Conservation (phyloP, 2,797 vertebrate genomes). For the Leuciscus waleckii region DNA sequence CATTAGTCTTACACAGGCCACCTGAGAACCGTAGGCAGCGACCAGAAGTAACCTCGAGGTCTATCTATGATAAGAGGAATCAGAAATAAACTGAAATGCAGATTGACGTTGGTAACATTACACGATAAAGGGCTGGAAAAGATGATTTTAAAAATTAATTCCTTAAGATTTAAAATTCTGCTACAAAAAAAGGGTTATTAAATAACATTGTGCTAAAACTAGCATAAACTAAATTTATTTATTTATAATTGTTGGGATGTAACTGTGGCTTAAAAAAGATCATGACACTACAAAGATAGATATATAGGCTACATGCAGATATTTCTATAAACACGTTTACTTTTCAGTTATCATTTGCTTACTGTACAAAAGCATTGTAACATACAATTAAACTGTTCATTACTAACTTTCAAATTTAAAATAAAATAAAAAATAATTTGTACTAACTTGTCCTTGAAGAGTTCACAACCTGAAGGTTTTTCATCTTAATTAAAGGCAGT, state of each 20-base stretch:
- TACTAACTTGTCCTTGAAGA: neutral
- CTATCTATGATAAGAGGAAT: neutral
- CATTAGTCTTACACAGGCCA: constrained; percentile 25
- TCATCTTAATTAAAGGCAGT: neutral
- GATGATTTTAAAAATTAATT: neutral
- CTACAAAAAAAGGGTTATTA: neutral
- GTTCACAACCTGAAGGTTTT: neutral
- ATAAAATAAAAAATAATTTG: neutral
- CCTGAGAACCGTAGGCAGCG: neutral
- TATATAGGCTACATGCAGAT: neutral
- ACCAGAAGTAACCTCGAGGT: constrained; percentile 20
- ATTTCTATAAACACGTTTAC: neutral
- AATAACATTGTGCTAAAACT: neutral
- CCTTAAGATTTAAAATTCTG: neutral
- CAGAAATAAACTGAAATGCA: neutral
- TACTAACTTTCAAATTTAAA: too few species aligned
- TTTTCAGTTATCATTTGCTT: neutral
- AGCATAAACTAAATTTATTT: neutral
- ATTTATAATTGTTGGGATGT: neutral
- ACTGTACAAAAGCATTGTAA: neutral
- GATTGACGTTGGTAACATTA: neutral
- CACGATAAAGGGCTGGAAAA: neutral
- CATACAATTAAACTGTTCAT: neutral
- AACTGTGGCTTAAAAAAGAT: neutral
- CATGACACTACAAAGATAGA: neutral